Conservation (phyloP, 2,113 vertebrate species). For the Stigmatopora argus region DNA sequence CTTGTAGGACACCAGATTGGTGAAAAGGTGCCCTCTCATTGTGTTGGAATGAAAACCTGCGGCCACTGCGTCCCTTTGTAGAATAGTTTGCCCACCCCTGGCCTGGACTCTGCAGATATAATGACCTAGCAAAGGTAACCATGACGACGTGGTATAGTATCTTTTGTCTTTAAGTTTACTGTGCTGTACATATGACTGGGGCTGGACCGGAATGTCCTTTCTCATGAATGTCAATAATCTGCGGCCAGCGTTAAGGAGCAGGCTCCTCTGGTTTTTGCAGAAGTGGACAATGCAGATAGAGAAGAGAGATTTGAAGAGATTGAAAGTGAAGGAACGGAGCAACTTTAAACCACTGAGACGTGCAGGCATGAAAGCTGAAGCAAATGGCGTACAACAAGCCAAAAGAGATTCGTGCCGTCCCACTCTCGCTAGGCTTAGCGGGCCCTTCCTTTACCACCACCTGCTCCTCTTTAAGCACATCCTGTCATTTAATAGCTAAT, state of each 20-base stretch:
- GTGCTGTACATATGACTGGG: slow-evolving; percentile 77
- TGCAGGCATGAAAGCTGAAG: slow-evolving; percentile 25
- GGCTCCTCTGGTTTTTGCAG: slow-evolving; percentile 61
- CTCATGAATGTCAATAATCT: slow-evolving; percentile 77
- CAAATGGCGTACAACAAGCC: slow-evolving; percentile 11
- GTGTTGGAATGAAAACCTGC: too few species aligned
- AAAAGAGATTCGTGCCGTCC: slow-evolving; percentile 42
- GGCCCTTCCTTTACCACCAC: slow-evolving; percentile 60
- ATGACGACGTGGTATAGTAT: slow-evolving; percentile 4
- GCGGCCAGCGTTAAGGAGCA: slow-evolving; percentile 63
- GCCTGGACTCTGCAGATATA: too few species aligned
- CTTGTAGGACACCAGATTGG: too few species aligned
- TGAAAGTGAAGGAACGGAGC: slow-evolving; percentile 21
- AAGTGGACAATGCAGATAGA: slow-evolving; percentile 58
- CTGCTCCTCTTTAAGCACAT: slow-evolving; percentile 73
- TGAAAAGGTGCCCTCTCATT: too few species aligned
- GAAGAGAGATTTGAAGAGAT: slow-evolving; percentile 17
- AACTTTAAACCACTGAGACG: slow-evolving; percentile 38
- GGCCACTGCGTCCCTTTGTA: too few species aligned
- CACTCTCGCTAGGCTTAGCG: slow-evolving; percentile 57
- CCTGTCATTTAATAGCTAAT: slow-evolving; percentile 78
- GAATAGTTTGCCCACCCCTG: too few species aligned
- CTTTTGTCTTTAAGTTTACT: slow-evolving; percentile 64
- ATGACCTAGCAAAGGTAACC: too few species aligned
- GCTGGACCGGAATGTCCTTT: slow-evolving; percentile 62